These are phyloP conservation scores for Aphidoletes aphidimyza DNA, from an alignment of 2,888 invertebrate genomes.

Conservation along the genomic window DNA sequence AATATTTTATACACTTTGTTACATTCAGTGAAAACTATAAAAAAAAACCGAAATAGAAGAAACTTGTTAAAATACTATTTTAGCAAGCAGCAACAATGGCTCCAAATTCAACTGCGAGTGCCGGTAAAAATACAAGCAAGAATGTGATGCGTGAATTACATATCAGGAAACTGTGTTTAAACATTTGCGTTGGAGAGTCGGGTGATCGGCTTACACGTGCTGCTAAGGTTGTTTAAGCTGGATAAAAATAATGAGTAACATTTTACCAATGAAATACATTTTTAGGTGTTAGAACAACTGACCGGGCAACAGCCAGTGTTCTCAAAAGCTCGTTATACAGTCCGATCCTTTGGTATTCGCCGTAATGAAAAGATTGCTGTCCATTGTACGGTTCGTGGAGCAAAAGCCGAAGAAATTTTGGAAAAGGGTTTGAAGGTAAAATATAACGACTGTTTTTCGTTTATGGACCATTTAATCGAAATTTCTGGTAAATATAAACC, in stretches of 20 bases:
- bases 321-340: constrained; percentile 99
- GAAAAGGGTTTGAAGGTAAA: constrained; percentile 96
- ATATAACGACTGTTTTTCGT: constrained; percentile 32
- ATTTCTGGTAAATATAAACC: no score
- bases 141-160: constrained; percentile 98
- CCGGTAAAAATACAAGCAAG: constrained; percentile 82
- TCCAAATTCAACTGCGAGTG: constrained; percentile 72
- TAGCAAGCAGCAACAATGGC: no score
- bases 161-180: constrained; percentile 96
- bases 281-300: constrained; percentile 94
- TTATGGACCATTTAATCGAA: neutral
- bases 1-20: no score
- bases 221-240: constrained; percentile 79
- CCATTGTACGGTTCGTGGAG: constrained; percentile 98
- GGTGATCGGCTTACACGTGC: constrained; percentile 96
- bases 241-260: neutral
- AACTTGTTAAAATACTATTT: no score
- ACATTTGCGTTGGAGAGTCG: constrained; percentile 99
- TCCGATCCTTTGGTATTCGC: constrained; percentile 98
- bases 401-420: constrained; percentile 98
- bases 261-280: constrained; percentile 50
- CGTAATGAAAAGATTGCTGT: constrained; percentile 99
- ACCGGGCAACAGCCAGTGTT: constrained; percentile 99
- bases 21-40: no score
- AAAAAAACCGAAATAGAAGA: no score